These are phyloP conservation scores for Orientallactaga bullata DNA, from an alignment of 2,113 vertebrate species.

Conservation along the genomic window DNA sequence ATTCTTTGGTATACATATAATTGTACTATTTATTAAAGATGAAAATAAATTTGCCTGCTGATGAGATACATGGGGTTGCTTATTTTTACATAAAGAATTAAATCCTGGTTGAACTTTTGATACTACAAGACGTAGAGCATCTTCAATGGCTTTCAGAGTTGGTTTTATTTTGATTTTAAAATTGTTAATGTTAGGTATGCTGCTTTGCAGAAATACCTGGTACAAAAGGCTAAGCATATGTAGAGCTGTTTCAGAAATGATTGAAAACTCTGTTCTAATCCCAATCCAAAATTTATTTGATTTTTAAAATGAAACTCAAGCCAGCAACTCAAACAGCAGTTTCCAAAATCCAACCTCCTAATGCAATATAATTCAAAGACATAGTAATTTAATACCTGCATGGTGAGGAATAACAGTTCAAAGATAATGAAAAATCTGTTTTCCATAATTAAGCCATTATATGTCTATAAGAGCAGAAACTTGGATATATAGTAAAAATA, in stretches of 20 bases:
- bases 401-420: not conserved
- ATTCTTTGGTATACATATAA: not conserved
- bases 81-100: not conserved
- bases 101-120: no score
- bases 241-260: not conserved
- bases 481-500: not conserved
- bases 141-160: not conserved
- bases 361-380: not conserved
- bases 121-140: not conserved
- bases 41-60: not conserved
- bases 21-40: not conserved
- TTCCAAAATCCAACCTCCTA: not conserved
- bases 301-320: not conserved
- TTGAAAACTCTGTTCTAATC: not conserved
- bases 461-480: not conserved
- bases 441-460: not conserved
- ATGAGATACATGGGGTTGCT: not conserved
- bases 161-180: not conserved
- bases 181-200: not conserved
- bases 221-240: not conserved
- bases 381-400: no score
- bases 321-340: not conserved
- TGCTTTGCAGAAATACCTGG: not conserved
- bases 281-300: not conserved
- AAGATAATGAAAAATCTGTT: not conserved